Base-by-base conservation (phyloP, 2,113 vertebrate species). In the Pyrgilauda ruficollis region DNA sequence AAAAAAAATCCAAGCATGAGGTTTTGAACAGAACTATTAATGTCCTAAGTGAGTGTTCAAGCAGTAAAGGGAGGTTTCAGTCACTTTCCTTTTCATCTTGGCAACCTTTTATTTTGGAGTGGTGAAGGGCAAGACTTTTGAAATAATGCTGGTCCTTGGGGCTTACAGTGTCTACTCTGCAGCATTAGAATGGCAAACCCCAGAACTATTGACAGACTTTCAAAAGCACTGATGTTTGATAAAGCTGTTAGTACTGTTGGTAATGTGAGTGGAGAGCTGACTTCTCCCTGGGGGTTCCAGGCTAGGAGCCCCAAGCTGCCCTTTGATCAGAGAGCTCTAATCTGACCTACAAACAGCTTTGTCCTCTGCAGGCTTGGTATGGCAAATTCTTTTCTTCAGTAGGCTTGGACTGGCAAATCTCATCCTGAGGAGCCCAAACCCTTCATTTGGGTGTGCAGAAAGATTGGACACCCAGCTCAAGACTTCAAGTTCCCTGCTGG, bases 11-110 rank as follows among this genome's bases (percentile, higher is more conserved):
- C 64, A 84, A 61, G 33, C 89, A 80, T 61, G 46, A 89, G 15
- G 6, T 84, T 91, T 69, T 85, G 70, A 84, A 93, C 56, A 89
- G 58, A 96, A 68, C 37, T 95, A 37, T 85, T 89, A 84, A 93
- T 64, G 90, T 70, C 26, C 79, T 84, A 78, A 94, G 84, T 66
- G 47, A 94, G 83, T 63, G 47, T 97, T 84, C 56, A 72, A 80
- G 55, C 64, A 96, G 24, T 39, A 50, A 52, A 83, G 50, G 33
- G 17, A 43, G 12, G 13, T 96, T 97, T 93, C 56, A 87, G 37
- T 19, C 68, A 61, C 80, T 80, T 73, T 87, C 24, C 35, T 84
- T 53, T 74, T 89, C 7, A 13, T 68, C 64, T 74, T 66, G 84
- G 33, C 33, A 87, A 39, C 11, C 14, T 95, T 91, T 76, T 69